These are phyloP conservation scores for Drosophila paucipuncta DNA, from an alignment of 2,888 invertebrate species.

Conservation along the genomic window DNA sequence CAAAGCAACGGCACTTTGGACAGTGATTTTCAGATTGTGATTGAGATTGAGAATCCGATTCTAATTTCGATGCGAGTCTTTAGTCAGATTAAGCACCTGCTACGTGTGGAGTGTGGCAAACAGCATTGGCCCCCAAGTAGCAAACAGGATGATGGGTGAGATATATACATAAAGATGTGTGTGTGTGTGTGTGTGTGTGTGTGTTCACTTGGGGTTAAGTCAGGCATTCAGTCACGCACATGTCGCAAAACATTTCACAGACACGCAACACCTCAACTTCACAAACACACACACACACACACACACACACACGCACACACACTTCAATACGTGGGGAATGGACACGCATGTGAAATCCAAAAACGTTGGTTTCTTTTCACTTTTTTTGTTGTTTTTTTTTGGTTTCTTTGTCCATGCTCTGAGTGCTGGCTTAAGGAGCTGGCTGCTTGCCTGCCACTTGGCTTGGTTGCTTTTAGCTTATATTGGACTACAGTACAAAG, in stretches of 20 bases:
- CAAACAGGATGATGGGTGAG: neutral
- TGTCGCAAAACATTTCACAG: slow-evolving; percentile 69
- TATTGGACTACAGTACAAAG: slow-evolving; percentile 8
- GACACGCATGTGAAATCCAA: slow-evolving; percentile 33
- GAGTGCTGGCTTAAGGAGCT: neutral
- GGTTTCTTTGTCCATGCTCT: slow-evolving; percentile 9
- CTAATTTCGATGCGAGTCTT: slow-evolving; percentile 53
- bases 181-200: neutral
- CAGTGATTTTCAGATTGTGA: slow-evolving; percentile 37
- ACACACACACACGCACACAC: slow-evolving; percentile 5
- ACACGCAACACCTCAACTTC: slow-evolving; percentile 69
- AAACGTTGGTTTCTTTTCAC: slow-evolving; percentile 34
- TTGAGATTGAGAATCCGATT: slow-evolving; percentile 39
- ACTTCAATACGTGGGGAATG: slow-evolving; percentile 23
- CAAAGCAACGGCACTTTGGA: slow-evolving; percentile 14
- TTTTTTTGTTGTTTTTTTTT: slow-evolving; percentile 18
- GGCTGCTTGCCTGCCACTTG: slow-evolving; percentile 5
- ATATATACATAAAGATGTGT: neutral
- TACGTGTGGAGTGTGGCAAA: slow-evolving; percentile 49
- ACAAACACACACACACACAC: slow-evolving; percentile 21
- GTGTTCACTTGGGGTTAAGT: slow-evolving; percentile 28
- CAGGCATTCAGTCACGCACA: slow-evolving; percentile 73
- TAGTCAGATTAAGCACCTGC: slow-evolving; percentile 56
- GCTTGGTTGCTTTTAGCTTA: neutral
- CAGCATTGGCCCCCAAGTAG: neutral